A percentile compares a stretch with the other conserved stretches of the same genome.
phyloP scores from a whole-genome alignment of 2,113 vertebrate species.

The Neopipo cinnamomea region DNA sequence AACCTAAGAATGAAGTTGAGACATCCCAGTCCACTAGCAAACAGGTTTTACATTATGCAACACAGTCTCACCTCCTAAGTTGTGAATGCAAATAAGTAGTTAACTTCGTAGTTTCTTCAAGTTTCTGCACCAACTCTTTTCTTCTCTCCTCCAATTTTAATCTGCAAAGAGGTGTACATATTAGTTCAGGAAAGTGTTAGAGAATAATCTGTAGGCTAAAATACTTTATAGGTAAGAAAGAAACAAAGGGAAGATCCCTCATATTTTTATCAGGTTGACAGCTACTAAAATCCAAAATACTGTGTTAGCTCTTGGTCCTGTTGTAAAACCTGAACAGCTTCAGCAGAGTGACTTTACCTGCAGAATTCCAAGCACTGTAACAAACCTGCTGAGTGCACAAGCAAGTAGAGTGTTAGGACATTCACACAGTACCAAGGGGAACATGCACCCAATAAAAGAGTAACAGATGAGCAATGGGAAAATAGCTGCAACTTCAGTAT shows the following conservation, averaged over 20 bases:
- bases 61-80: conserved; percentile 76
- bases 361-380: neutral
- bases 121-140: conserved; percentile 78
- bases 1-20: neutral
- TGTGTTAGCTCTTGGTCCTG: neutral
- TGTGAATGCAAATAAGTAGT: conserved; percentile 83
- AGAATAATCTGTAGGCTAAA: neutral
- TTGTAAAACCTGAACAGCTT: neutral
- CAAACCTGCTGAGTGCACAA: neutral
- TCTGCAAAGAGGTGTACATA: conserved; percentile 49
- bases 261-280: neutral
- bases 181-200: neutral
- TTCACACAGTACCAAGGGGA: neutral
- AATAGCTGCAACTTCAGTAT: neutral
- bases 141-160: conserved; percentile 82
- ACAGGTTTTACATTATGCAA: neutral
- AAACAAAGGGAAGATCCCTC: neutral
- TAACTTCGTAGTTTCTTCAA: conserved; percentile 82
- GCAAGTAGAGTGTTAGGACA: neutral
- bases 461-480: neutral
- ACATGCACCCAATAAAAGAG: neutral
- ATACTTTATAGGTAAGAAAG: neutral
- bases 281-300: neutral
- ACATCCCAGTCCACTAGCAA: neutral
- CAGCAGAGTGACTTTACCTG: neutral